phyloP scores from a whole-genome alignment of 1,140 invertebrate species.

The Drosophila leontia region DNA sequence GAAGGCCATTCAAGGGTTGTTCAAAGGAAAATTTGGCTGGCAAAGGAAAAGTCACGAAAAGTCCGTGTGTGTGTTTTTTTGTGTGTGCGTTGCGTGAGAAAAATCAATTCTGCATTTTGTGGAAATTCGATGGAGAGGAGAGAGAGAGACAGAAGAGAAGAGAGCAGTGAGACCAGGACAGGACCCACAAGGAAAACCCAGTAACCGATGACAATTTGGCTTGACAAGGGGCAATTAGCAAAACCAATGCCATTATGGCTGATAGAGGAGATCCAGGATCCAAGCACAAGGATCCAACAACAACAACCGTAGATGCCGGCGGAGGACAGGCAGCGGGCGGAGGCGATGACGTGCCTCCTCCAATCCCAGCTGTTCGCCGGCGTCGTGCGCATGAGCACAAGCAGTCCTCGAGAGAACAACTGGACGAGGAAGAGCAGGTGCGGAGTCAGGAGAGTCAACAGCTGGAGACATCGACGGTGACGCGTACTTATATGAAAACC shows the following conservation, averaged over 20 bases:
- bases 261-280: conserved; percentile 77
- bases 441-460: conserved; percentile 46
- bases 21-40: conserved; percentile 54
- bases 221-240: conserved; percentile 43
- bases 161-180: conserved; percentile 22
- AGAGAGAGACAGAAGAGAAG: neutral
- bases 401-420: conserved; percentile 27
- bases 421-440: conserved; percentile 40
- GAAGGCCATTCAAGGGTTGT: conserved; percentile 71
- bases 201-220: conserved; percentile 71
- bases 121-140: conserved; percentile 17
- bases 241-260: conserved; percentile 81
- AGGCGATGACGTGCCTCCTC: conserved; percentile 64
- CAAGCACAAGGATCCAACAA: conserved; percentile 73
- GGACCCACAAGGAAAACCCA: conserved; percentile 27
- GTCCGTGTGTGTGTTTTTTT: conserved; percentile 29
- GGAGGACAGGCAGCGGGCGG: conserved; percentile 13
- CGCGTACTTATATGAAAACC: conserved; percentile 77
- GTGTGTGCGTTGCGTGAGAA: conserved; percentile 76
- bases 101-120: conserved; percentile 78
- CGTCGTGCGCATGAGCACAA: conserved; percentile 71
- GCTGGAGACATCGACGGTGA: conserved; percentile 79
- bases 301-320: conserved; percentile 60
- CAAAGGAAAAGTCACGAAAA: conserved; percentile 47
- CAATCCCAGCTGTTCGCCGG: conserved; percentile 79